Evolutionary conservation across 2,797 vertebrate species (phyloP).

Genomic region (Melanotaenia pygmaea): DNA sequence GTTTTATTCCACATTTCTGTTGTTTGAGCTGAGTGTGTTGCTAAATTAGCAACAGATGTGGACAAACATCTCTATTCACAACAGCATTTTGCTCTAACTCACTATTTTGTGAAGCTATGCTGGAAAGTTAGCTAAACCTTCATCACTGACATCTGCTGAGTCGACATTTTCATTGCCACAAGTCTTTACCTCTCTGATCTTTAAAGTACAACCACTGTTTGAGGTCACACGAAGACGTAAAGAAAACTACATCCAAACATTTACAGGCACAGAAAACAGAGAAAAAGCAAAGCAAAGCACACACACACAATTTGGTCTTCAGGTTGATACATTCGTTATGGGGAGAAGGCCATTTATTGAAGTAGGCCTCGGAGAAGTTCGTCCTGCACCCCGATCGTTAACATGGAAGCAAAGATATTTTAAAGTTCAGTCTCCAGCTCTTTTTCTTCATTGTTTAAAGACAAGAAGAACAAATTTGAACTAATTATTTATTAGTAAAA

Average conservation of each 20-base stretch:
- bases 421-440: neutral
- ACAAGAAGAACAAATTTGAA: neutral
- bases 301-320: slow-evolving; percentile 59
- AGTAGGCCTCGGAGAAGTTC: neutral
- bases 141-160: neutral
- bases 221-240: slow-evolving; percentile 15
- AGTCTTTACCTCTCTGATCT: slow-evolving; percentile 2
- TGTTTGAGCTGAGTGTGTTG: too few species aligned
- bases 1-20: too few species aligned
- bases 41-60: too few species aligned
- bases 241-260: slow-evolving; percentile 21
- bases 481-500: too few species aligned
- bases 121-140: neutral
- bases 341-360: slow-evolving; percentile 21
- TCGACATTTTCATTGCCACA: slow-evolving; percentile 10
- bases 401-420: slow-evolving; percentile 18
- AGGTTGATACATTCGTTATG: slow-evolving; percentile 51
- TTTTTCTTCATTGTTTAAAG: neutral
- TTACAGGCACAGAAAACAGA: slow-evolving; percentile 30
- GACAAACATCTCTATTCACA: too few species aligned
- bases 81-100: too few species aligned
- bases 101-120: too few species aligned
- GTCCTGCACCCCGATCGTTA: neutral
- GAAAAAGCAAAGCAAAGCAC: neutral
- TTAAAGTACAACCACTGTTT: neutral